These are phyloP conservation scores for Papilio gigon DNA, from an alignment of 2,888 invertebrate genomes.

Conservation along the genomic window DNA sequence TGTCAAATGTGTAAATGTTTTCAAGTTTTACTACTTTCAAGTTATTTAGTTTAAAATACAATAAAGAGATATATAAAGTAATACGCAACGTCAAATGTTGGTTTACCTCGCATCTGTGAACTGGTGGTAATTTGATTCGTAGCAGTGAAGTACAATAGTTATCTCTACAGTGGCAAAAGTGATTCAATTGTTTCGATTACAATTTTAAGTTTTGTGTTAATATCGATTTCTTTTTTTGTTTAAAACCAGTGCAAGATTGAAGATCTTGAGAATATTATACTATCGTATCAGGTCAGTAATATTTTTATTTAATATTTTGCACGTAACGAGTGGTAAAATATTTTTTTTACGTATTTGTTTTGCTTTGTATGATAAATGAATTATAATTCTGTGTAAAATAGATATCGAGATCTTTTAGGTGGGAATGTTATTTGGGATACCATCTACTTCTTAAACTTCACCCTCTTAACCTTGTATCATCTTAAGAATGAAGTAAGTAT, in stretches of 20 bases:
- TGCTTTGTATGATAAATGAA: too few relatives aligned
- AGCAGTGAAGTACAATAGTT: conserved; percentile 32
- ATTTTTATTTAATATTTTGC: conserved; percentile 4
- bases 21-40: conserved; percentile 42
- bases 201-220: conserved; percentile 23
- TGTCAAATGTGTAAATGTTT: conserved; percentile 43
- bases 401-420: background rate
- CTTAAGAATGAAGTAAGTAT: too few relatives aligned
- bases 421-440: too few relatives aligned
- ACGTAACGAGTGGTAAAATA: background rate
- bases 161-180: conserved; percentile 29
- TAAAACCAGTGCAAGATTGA: background rate
- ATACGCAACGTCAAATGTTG: background rate
- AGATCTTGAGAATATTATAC: background rate
- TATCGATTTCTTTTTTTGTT: background rate
- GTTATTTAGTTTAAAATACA: conserved; percentile 32
- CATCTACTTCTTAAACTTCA: too few relatives aligned
- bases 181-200: conserved; percentile 27
- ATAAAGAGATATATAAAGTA: conserved; percentile 23
- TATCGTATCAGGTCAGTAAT: conserved; percentile 29
- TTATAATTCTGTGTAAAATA: background rate
- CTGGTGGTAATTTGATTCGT: conserved; percentile 18
- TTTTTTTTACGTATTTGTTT: background rate
- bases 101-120: background rate
- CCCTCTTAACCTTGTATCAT: too few relatives aligned